Conservation (phyloP, 2,113 vertebrate genomes). For the Sceloporus tristichus region DNA sequence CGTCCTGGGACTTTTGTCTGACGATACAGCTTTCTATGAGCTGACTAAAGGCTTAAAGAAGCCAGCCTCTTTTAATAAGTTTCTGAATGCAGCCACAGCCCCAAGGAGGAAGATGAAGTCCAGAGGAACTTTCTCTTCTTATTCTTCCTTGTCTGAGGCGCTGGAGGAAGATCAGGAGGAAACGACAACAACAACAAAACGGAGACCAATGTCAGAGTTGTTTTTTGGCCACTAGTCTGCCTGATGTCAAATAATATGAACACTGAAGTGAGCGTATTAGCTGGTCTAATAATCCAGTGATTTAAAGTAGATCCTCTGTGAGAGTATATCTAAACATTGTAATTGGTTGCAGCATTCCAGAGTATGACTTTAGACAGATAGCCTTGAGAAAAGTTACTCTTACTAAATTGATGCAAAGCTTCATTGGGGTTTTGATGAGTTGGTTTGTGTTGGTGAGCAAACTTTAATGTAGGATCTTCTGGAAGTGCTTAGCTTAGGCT, state of each 20-base stretch:
- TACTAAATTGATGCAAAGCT: neutral
- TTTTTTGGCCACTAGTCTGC: conserved; percentile 68
- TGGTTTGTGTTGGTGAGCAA: neutral
- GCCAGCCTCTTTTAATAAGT: conserved; percentile 83
- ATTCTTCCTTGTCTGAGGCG: conserved; percentile 67
- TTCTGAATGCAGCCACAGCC: conserved; percentile 80
- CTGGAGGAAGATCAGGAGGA: conserved; percentile 71
- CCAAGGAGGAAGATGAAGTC: conserved; percentile 85
- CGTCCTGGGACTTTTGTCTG: conserved; percentile 81
- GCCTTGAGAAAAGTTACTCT: neutral
- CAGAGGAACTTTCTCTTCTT: conserved; percentile 75
- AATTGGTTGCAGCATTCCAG: neutral
- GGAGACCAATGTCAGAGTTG: conserved; percentile 69
- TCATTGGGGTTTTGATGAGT: neutral
- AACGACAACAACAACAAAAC: conserved; percentile 29
- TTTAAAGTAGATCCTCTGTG: neutral
- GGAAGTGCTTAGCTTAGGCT: neutral
- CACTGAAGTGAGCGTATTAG: too few species aligned
- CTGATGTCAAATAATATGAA: neutral
- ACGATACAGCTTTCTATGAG: conserved; percentile 83
- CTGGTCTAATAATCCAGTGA: neutral
- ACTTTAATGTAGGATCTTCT: neutral
- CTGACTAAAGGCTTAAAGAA: conserved; percentile 82
- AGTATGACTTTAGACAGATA: neutral
- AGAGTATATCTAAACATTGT: neutral